Conservation (phyloP, 2,888 invertebrate genomes). For the Panorpa germanica region DNA sequence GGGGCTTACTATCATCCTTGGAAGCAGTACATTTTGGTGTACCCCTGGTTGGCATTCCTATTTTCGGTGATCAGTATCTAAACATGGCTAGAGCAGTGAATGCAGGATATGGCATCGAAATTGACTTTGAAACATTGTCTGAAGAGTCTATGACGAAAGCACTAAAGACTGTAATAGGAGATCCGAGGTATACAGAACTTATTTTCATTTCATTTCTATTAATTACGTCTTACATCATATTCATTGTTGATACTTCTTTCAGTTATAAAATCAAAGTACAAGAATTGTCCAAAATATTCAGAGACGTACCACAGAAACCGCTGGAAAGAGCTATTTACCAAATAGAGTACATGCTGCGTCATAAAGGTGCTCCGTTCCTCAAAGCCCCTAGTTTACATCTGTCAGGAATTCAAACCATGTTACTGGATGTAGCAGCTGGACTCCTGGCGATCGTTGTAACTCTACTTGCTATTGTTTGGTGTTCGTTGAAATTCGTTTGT, state of each 20-base stretch:
- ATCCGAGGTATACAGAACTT: slow-evolving; percentile 16
- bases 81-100: slow-evolving; percentile 19
- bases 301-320: slow-evolving; percentile 25
- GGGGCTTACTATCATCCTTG: slow-evolving; percentile 20
- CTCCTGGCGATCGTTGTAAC: too few relatives aligned
- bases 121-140: slow-evolving; percentile 16
- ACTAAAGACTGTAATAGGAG: slow-evolving; percentile 16
- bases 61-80: slow-evolving; percentile 22
- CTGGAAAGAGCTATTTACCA: slow-evolving; percentile 29
- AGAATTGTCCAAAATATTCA: slow-evolving; percentile 21
- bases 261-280: slow-evolving; percentile 18
- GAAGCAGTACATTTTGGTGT: slow-evolving; percentile 20
- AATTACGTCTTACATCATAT: too few relatives aligned
- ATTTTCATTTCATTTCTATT: too few relatives aligned
- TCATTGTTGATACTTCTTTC: too few relatives aligned
- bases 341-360: slow-evolving; percentile 27
- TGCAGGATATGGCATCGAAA: slow-evolving; percentile 17
- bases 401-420: too few relatives aligned
- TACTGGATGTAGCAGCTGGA: too few relatives aligned
- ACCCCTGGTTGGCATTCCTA: slow-evolving; percentile 21
- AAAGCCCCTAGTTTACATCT: too few relatives aligned
- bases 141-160: slow-evolving; percentile 16
- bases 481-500: too few relatives aligned
- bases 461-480: too few relatives aligned
- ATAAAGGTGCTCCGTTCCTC: slow-evolving; percentile 16